Base-by-base conservation (phyloP, 2,888 invertebrate species). In the Pristionchus arcanus region DNA sequence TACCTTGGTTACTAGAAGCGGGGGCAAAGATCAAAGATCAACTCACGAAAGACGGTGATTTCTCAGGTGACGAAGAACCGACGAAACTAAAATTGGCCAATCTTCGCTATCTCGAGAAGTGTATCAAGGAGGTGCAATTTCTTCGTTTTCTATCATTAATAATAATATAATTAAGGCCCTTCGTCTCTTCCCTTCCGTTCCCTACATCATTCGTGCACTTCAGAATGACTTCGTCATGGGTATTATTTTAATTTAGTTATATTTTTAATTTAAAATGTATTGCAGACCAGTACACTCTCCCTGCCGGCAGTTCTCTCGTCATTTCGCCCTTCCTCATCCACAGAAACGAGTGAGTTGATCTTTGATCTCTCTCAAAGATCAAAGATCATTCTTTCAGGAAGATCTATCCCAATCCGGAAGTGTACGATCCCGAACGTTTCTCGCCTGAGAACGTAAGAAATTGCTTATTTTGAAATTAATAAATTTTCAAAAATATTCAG, bases 91-190 rank as follows among this genome's bases (percentile, higher is more conserved):
- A 93, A 28, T 85, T 93, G 84, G 89, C 83, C 37, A 89, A 90
- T n/a, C 81, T 93, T 59, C 74, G 89, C 31, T 93, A 93, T 87
- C 89, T 93, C 28, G 93, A 93, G 55, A 86, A 90, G 71, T 91
- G 93, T 84, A 91, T 93, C 84, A 93, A 93, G 71, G 93, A 93
- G 81, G 77, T 77, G 9, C 28, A n/a, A n/a, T n/a, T n/a, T n/a
- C n/a, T n/a, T n/a, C n/a, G n/a, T n/a, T n/a, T n/a, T n/a, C n/a
- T n/a, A n/a, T n/a, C n/a, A n/a, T n/a, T n/a, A n/a, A n/a, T n/a
- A n/a, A n/a, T n/a, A n/a, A n/a, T 42, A 25, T 37, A 4, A 42
- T 42, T 77, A 42, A 77, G 90, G 86, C 92, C 0, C 89, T 92
- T 42, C 83, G 93, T 49, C 89, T 93, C 34, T 91, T 91, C 55